These are phyloP conservation scores for Drosophila paramelanica DNA, from an alignment of 2,888 invertebrate genomes.

Conservation along the genomic window DNA sequence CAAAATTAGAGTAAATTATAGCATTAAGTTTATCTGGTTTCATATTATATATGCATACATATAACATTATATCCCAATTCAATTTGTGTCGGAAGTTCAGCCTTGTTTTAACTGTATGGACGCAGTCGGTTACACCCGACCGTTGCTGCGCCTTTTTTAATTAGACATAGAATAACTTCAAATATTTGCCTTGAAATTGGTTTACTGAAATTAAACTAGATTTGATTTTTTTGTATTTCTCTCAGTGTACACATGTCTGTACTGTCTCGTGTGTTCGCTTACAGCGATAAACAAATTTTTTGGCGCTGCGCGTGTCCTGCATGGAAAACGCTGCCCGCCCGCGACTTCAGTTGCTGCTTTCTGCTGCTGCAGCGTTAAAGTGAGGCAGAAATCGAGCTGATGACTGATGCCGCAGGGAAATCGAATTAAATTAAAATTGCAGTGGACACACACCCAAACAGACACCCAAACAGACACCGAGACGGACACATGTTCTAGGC, in stretches of 20 bases:
- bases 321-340: constrained; percentile 44
- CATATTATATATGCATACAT: too few species aligned
- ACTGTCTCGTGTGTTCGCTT: constrained; percentile 11
- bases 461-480: background rate
- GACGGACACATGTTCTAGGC: constrained; percentile 6
- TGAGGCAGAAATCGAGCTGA: constrained; percentile 13
- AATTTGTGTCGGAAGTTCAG: too few species aligned
- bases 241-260: background rate
- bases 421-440: constrained; percentile 61
- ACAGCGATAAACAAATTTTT: constrained; percentile 34
- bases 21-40: too few species aligned
- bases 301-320: constrained; percentile 44
- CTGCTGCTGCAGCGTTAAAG: constrained; percentile 8
- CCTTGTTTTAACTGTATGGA: too few species aligned
- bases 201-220: too few species aligned
- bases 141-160: too few species aligned
- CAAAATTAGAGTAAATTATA: too few species aligned
- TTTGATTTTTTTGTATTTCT: background rate
- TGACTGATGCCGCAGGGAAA: constrained; percentile 37
- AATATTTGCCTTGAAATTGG: too few species aligned
- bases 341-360: constrained; percentile 1
- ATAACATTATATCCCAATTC: too few species aligned
- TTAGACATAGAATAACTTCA: too few species aligned
- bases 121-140: too few species aligned
- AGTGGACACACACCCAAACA: constrained; percentile 1